These are phyloP conservation scores for Eumacrocentrus americanus DNA, from an alignment of 2,888 invertebrate genomes.

Conservation along the genomic window DNA sequence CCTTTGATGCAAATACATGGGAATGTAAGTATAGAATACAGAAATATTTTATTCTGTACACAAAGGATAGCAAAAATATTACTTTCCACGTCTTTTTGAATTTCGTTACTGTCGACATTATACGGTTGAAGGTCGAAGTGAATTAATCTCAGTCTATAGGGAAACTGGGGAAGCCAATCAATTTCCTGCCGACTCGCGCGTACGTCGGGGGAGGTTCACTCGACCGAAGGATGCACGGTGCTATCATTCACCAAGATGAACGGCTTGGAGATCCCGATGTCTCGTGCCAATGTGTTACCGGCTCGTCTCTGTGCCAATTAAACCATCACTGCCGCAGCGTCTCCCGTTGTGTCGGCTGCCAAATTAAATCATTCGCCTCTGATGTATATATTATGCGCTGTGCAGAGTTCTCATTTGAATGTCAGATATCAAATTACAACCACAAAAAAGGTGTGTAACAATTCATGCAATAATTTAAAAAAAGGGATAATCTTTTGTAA, in stretches of 20 bases:
- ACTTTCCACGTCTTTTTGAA: background rate
- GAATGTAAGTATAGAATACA: too few relatives aligned
- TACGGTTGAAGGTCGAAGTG: constrained; percentile 20
- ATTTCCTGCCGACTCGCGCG: constrained; percentile 34
- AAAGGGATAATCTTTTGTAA: too few relatives aligned
- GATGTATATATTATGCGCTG: background rate
- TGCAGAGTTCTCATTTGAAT: background rate
- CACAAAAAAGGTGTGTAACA: too few relatives aligned
- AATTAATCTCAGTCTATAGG: constrained; percentile 20
- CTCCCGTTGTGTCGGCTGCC: background rate
- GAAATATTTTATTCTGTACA: background rate
- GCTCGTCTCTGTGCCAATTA: constrained; percentile 35
- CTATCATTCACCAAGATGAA: constrained; percentile 43
- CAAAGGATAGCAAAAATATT: background rate
- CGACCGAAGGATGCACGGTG: constrained; percentile 36
- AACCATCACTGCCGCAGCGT: constrained; percentile 22
- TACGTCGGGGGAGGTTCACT: constrained; percentile 21
- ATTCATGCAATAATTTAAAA: background rate
- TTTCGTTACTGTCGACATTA: constrained; percentile 15
- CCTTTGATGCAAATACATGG: too few relatives aligned
- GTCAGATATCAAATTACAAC: too few relatives aligned
- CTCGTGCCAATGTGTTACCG: constrained; percentile 34
- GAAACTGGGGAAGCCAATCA: constrained; percentile 34
- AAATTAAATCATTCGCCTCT: constrained; percentile 7
- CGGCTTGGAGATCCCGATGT: constrained; percentile 39